Conservation (phyloP, 2,113 vertebrate genomes). For the Nanorana parkeri region DNA sequence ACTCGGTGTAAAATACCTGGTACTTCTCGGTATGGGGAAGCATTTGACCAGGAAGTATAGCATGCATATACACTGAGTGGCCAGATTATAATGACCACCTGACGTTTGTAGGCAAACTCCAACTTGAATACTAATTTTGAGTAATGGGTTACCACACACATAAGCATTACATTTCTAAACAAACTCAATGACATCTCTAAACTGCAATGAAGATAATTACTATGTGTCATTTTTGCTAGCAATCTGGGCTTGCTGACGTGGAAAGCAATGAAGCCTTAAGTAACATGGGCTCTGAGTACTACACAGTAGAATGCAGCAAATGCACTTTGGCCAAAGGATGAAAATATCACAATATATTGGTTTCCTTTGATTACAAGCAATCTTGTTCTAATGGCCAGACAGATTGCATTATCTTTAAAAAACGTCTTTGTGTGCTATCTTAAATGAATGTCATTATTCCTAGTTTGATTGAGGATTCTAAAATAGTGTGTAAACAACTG, state of each 20-base stretch:
- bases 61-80: too few relatives aligned
- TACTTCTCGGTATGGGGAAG: too few relatives aligned
- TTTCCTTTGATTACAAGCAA: constrained; percentile 14
- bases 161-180: too few relatives aligned
- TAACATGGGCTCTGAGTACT: constrained; percentile 5
- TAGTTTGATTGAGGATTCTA: constrained; percentile 1
- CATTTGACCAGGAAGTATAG: too few relatives aligned
- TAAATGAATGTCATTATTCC: constrained; percentile 22
- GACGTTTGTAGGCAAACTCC: too few relatives aligned
- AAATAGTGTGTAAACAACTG: neutral
- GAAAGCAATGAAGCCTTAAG: constrained; percentile 27
- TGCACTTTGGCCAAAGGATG: constrained; percentile 13
- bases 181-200: too few relatives aligned
- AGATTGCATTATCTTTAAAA: constrained; percentile 20
- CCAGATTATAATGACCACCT: too few relatives aligned
- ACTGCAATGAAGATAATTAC: constrained; percentile 14
- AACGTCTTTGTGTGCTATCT: constrained; percentile 20
- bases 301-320: constrained; percentile 25
- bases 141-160: too few relatives aligned
- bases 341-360: constrained; percentile 20
- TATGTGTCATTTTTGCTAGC: neutral
- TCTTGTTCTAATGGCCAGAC: neutral
- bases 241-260: constrained; percentile 13
- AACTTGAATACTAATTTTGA: too few relatives aligned
- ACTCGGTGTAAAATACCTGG: too few relatives aligned